A percentile compares a stretch with the other conserved stretches of the same genome.
Conservation (phyloP, 2,797 vertebrate species). For the Oreochromis mossambicus region DNA sequence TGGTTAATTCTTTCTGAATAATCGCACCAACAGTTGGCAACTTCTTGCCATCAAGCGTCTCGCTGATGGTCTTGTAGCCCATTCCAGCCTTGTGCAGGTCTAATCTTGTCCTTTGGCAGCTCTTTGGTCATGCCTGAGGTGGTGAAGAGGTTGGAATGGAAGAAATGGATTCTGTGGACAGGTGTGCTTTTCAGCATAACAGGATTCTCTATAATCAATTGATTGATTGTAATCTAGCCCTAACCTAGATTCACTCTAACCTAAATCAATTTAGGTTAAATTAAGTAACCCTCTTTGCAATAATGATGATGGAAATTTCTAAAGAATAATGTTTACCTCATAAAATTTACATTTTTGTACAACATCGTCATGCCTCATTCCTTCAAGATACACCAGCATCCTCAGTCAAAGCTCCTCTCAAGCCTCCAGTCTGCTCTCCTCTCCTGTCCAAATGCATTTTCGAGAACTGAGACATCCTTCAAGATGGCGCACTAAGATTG, state of each 20-base stretch:
- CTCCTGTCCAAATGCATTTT: background rate
- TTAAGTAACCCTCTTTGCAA: background rate
- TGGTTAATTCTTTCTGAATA: background rate
- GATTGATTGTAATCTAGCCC: background rate
- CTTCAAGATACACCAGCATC: background rate
- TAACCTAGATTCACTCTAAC: background rate
- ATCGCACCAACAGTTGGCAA: background rate
- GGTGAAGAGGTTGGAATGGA: background rate
- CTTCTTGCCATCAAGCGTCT: background rate
- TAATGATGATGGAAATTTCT: background rate
- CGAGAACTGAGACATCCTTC: background rate
- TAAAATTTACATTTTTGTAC: background rate
- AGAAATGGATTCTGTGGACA: background rate
- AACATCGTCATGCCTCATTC: background rate
- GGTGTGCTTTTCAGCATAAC: background rate
- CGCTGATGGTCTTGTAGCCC: background rate
- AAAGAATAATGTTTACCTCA: background rate
- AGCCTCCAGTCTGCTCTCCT: accelerated
- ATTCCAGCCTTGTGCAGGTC: background rate
- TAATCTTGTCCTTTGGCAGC: background rate
- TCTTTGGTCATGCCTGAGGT: background rate
- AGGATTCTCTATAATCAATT: background rate
- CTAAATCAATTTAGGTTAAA: background rate
- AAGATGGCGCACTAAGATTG: background rate
- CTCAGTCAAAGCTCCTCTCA: background rate